These are phyloP conservation scores for Branchinecta lynchi DNA, from an alignment of 1,140 invertebrate species.

Conservation along the genomic window DNA sequence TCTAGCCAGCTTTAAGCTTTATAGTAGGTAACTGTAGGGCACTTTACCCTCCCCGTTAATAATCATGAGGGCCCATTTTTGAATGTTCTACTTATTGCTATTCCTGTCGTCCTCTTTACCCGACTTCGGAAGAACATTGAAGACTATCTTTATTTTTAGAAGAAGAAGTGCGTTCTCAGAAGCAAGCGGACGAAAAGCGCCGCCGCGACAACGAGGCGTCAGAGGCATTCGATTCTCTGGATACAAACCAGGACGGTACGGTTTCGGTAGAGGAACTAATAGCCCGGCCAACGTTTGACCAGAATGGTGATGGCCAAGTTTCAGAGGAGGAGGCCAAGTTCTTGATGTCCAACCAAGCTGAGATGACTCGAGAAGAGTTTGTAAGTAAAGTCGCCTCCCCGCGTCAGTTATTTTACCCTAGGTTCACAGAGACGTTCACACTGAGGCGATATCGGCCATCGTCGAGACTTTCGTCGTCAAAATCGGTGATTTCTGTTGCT, in stretches of 20 bases:
- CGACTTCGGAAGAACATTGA: neutral
- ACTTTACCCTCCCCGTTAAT: too few species aligned
- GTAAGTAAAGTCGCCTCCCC: slow-evolving; percentile 24
- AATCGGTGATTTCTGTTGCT: too few species aligned
- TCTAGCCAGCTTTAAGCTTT: too few species aligned
- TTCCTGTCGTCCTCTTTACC: too few species aligned
- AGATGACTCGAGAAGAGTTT: slow-evolving; percentile 53
- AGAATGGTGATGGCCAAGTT: slow-evolving; percentile 68
- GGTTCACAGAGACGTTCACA: slow-evolving; percentile 8
- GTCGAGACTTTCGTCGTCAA: too few species aligned
- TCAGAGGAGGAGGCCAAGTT: slow-evolving; percentile 68
- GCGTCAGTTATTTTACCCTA: neutral
- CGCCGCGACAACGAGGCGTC: slow-evolving; percentile 43
- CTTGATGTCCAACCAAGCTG: slow-evolving; percentile 54
- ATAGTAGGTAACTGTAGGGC: too few species aligned
- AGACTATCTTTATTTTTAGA: slow-evolving; percentile 17
- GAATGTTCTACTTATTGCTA: too few species aligned
- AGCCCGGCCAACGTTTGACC: slow-evolving; percentile 58
- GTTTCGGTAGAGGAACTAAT: slow-evolving; percentile 62
- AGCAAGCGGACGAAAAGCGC: slow-evolving; percentile 36
- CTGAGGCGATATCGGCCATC: too few species aligned
- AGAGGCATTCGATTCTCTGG: slow-evolving; percentile 52
- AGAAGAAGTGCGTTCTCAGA: neutral
- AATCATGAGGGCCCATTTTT: too few species aligned
- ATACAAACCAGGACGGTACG: slow-evolving; percentile 58